These are phyloP conservation scores for Muscicapa striata DNA, from an alignment of 2,797 vertebrate species.

Conservation along the genomic window DNA sequence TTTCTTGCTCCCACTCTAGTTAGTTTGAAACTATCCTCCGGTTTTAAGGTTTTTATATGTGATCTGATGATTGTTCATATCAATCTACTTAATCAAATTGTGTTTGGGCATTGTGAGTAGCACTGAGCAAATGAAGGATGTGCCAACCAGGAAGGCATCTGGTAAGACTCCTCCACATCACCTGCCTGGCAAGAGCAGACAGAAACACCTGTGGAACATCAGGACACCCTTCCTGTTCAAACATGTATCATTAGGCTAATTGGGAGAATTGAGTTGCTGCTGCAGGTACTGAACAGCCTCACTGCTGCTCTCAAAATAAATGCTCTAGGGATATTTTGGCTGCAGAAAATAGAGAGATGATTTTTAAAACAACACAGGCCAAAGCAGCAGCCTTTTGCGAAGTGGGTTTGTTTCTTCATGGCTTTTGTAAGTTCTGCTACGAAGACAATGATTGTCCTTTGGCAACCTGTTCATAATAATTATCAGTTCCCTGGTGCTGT, in stretches of 20 bases:
- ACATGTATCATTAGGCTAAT: rapidly evolving
- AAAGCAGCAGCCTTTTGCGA: background rate
- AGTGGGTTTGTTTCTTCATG: background rate
- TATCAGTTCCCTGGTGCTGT: background rate
- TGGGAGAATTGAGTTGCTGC: background rate
- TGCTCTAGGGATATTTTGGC: background rate
- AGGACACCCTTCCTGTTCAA: background rate
- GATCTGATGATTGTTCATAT: background rate
- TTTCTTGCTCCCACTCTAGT: background rate
- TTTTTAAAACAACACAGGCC: background rate
- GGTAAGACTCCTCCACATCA: rapidly evolving
- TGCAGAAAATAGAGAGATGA: background rate
- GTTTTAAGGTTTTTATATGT: background rate
- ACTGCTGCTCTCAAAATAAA: background rate
- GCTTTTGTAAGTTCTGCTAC: background rate
- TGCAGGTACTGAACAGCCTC: background rate
- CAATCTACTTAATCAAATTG: background rate
- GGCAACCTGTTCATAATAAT: background rate
- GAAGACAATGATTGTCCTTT: background rate
- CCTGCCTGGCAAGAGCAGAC: background rate
- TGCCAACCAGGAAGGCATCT: background rate
- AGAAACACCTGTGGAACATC: background rate
- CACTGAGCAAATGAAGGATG: background rate
- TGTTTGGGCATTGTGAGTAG: background rate
- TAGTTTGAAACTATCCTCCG: background rate